Percentiles rank a stretch among this genome's conserved stretches.
phyloP scores from a whole-genome alignment of 2,797 vertebrate species.

The Sebastiscus albofasciatus region DNA sequence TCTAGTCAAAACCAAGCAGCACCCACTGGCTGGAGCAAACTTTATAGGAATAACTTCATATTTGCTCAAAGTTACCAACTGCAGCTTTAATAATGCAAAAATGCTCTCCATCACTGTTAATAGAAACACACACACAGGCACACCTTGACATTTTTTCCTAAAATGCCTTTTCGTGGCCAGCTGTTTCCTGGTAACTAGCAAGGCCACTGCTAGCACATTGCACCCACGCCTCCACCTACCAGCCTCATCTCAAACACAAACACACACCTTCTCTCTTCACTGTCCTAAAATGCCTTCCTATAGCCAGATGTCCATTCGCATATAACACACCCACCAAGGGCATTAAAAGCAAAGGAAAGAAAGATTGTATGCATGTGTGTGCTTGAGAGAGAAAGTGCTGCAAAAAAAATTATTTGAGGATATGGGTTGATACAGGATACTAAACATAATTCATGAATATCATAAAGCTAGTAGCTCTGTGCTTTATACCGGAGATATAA shows the following conservation, averaged over 20 bases:
- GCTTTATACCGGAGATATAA: slow-evolving; percentile 15
- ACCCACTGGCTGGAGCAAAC: no score
- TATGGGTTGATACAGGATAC: slow-evolving; percentile 20
- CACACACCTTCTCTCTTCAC: background rate
- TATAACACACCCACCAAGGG: background rate
- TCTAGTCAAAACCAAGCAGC: no score
- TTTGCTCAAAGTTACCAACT: no score
- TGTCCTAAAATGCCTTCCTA: slow-evolving; percentile 2
- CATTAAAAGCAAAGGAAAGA: background rate
- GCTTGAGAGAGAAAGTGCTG: background rate
- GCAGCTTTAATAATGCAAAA: background rate
- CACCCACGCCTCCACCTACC: background rate
- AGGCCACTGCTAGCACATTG: slow-evolving; percentile 17
- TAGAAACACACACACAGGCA: background rate
- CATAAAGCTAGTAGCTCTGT: slow-evolving; percentile 7
- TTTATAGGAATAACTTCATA: no score
- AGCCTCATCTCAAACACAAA: background rate
- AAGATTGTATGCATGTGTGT: background rate
- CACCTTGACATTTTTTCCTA: slow-evolving; percentile 8
- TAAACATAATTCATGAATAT: slow-evolving; percentile 41
- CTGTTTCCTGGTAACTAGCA: slow-evolving; percentile 30
- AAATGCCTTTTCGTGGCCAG: slow-evolving; percentile 25
- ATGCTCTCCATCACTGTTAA: background rate
- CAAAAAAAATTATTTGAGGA: background rate
- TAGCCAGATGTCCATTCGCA: slow-evolving; percentile 22